These are phyloP conservation scores for Tetramorium parvispinum DNA, from an alignment of 1,140 invertebrate species.

Conservation along the genomic window DNA sequence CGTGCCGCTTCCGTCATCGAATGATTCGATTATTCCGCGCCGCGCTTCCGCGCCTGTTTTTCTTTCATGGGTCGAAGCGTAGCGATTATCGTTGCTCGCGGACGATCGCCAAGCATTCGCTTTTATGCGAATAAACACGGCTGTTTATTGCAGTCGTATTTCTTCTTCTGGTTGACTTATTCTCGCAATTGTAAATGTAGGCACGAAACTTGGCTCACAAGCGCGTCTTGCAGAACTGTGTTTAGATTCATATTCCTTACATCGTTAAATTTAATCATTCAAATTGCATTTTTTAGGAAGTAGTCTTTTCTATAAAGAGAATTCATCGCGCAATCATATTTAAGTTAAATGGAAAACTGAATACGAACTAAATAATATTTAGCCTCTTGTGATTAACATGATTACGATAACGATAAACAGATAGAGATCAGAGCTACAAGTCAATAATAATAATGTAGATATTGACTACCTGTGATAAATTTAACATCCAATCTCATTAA, in stretches of 20 bases:
- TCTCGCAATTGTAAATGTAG: background rate
- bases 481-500: conserved; percentile 32
- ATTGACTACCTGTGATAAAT: background rate
- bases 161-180: conserved; percentile 11
- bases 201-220: background rate
- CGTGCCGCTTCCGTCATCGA: conserved; percentile 66
- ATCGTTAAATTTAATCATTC: background rate
- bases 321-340: background rate
- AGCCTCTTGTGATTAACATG: background rate
- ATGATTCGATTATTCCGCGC: conserved; percentile 44
- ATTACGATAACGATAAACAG: conserved; percentile 8
- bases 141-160: background rate
- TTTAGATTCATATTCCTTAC: background rate
- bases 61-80: background rate
- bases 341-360: background rate
- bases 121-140: background rate
- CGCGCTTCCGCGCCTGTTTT: conserved; percentile 27
- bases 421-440: background rate
- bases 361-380: background rate
- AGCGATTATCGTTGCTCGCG: background rate
- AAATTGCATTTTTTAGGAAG: background rate
- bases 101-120: background rate
- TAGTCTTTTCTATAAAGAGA: background rate
- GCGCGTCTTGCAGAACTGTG: background rate
- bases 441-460: conserved; percentile 8